phyloP scores from a whole-genome alignment of 1,140 invertebrate species.

The Drosophila mayri region DNA sequence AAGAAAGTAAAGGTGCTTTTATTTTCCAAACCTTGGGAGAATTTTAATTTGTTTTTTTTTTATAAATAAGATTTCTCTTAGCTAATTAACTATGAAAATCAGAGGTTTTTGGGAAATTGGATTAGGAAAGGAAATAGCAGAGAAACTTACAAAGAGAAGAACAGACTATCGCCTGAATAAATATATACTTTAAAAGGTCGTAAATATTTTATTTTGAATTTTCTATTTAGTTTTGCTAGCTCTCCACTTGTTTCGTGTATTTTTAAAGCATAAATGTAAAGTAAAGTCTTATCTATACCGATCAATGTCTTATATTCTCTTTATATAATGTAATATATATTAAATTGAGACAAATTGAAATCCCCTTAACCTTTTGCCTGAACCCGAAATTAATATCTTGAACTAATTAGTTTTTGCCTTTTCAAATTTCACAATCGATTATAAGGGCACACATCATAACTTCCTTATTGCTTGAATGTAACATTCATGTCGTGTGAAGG shows the following conservation, averaged over 20 bases:
- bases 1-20: too few relatives aligned
- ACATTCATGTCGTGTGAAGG: conserved; percentile 15
- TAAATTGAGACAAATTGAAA: neutral
- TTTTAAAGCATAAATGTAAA: neutral
- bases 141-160: neutral
- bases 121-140: neutral
- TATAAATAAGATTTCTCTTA: neutral
- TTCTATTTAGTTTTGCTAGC: neutral
- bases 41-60: rapidly evolving
- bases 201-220: neutral
- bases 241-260: neutral
- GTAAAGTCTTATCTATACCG: neutral
- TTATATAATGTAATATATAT: neutral
- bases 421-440: conserved; percentile 27
- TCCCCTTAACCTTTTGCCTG: too few relatives aligned
- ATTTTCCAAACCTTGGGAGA: too few relatives aligned
- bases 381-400: neutral
- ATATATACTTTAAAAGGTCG: neutral
- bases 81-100: neutral
- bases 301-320: neutral
- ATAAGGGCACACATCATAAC: neutral
- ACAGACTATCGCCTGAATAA: neutral
- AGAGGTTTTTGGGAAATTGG: too few relatives aligned
- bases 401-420: conserved; percentile 15
- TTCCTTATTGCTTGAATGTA: conserved; percentile 12